Base-by-base conservation (phyloP, 1,140 invertebrate species). In the Brachionus koreanus region DNA sequence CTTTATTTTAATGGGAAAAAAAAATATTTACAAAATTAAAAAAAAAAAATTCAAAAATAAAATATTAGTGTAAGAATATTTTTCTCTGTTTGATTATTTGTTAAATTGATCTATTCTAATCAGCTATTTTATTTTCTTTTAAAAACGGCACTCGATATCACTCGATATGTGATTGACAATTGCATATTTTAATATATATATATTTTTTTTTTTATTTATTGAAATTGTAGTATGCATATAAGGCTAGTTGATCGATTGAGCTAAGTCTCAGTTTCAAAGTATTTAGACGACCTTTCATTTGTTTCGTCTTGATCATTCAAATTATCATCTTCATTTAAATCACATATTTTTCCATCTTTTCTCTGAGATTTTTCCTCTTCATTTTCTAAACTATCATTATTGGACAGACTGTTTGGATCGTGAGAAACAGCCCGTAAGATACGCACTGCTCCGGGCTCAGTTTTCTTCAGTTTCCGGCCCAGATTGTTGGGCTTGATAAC, bases 361-460 rank as follows among this genome's bases (percentile, higher is more conserved):
- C 37, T 19, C 12, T 69, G 65, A 16, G 65, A 10, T 69, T 39
- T 1, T 13, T 65, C 63, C 33, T 69, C 65, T 9, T 69, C 65
- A 39, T 69, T 69, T 69, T 69, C 65, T 12, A 69, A 10, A 39
- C 65, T 69, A 16, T 69, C 65, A 69, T 69, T 69, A 9, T 69
- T 69, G 13, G 65, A 69, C n/a, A 69, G n/a, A 37, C 12, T 69
- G 16, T 7, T 39, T n/a, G 65, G 65, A 69, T 69, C 65, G 19
- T 69, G 65, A 6, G 65, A 69, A 12, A 42, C 16, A 9, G 65
- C 19, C 10, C 65, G 65, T 39, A 19, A 9, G 49, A 57, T 9
- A 5, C 49, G n/a, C 5, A 19, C 9, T 7, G 49, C 16, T 19
- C 16, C 49, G 19, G 49, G n/a, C 49, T 57, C 49, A 9, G 5